phyloP scores from a whole-genome alignment of 35 echinoderm and acorn worm genomes.

The Lytechinus variegatus region DNA sequence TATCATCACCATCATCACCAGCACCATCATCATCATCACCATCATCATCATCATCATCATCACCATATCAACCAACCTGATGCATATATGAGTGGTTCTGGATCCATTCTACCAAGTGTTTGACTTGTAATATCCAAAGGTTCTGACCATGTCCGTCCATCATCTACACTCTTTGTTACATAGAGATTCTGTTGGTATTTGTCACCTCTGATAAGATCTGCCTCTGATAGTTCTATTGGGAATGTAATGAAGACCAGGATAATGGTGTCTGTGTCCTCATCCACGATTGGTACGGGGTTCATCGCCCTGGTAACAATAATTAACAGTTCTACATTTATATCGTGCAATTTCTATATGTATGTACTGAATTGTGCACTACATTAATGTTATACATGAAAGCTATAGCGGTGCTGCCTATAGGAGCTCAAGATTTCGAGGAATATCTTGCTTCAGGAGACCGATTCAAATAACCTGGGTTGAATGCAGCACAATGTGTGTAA shows the following conservation, averaged over 20 bases:
- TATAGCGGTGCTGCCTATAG: not conserved
- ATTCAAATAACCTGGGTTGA: no score
- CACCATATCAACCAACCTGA: constrained; percentile 52
- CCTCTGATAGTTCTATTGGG: constrained; percentile 64
- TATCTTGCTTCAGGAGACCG: not conserved
- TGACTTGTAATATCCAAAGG: constrained; percentile 64
- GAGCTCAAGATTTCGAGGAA: not conserved
- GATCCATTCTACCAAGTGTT: constrained; percentile 68
- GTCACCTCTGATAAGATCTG: constrained; percentile 66
- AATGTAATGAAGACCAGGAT: constrained; percentile 69
- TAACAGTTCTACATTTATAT: no score
- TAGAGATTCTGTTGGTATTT: constrained; percentile 65
- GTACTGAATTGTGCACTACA: not conserved
- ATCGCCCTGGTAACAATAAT: constrained; percentile 65
- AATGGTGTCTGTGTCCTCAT: constrained; percentile 60
- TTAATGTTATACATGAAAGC: not conserved
- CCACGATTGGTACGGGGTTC: constrained; percentile 82
- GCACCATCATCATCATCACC: not conserved
- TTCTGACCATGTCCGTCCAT: constrained; percentile 68
- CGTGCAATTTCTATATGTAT: no score
- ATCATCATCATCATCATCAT: not conserved
- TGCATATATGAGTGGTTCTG: constrained; percentile 69
- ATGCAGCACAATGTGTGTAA: no score
- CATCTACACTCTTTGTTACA: constrained; percentile 72
- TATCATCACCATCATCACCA: not conserved